Conservation (phyloP, 2,888 invertebrate species). For the Ditula angustiorana region DNA sequence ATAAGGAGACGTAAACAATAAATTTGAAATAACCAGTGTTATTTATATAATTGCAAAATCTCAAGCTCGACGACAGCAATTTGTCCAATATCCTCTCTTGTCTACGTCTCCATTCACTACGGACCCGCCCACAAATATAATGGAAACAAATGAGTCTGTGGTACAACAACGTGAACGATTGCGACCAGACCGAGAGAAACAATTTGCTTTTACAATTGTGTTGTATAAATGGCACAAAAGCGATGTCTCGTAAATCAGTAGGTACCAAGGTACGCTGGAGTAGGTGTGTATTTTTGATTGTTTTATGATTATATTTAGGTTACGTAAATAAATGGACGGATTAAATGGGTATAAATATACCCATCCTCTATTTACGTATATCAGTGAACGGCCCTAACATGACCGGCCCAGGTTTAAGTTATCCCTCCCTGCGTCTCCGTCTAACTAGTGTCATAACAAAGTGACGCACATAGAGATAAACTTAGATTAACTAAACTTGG, state of each 20-base stretch:
- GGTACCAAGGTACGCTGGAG: not conserved
- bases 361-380: no score
- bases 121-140: not conserved
- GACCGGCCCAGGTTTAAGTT: no score
- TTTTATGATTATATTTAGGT: not conserved
- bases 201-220: conserved; percentile 4
- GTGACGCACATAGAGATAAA: no score
- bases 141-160: conserved; percentile 1
- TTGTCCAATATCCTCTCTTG: not conserved
- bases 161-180: not conserved
- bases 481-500: no score
- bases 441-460: no score
- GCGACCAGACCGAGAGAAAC: not conserved
- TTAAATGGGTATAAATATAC: no score
- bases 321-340: no score
- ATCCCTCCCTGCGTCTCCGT: no score
- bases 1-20: no score
- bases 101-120: not conserved
- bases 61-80: not conserved
- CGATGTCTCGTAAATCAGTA: not conserved
- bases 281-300: not conserved
- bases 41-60: not conserved
- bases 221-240: conserved; percentile 2
- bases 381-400: no score
- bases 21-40: not conserved